Conservation (phyloP, 2,888 invertebrate genomes). For the Drosophila infuscata region DNA sequence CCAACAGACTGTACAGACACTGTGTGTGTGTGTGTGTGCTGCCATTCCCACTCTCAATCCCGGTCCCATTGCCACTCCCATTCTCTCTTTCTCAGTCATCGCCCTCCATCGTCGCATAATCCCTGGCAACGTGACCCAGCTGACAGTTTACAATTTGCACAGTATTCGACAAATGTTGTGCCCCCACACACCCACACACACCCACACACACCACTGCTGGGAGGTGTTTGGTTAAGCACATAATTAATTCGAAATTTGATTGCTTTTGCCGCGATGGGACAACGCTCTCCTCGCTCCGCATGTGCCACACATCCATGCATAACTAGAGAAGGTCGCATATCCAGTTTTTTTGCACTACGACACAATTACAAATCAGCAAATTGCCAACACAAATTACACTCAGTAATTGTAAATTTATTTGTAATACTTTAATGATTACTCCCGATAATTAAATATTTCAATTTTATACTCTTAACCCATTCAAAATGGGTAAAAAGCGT, state of each 20-base stretch:
- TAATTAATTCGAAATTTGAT: constrained; percentile 79
- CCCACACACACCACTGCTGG: constrained; percentile 6
- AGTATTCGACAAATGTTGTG: constrained; percentile 19
- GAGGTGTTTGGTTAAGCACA: constrained; percentile 79
- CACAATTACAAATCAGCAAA: constrained; percentile 4
- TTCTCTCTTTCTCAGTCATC: constrained; percentile 31
- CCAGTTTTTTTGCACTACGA: not conserved
- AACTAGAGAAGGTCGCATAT: constrained; percentile 2
- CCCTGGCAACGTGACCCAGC: constrained; percentile 58
- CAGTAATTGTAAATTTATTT: not conserved
- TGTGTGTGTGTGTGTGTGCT: not conserved
- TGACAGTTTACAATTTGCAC: constrained; percentile 70
- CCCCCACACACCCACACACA: not conserved
- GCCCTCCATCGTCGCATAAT: constrained; percentile 54
- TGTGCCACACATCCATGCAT: constrained; percentile 7
- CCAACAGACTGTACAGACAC: constrained; percentile 47
- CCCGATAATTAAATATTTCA: not conserved
- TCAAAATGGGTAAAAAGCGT: too few species aligned
- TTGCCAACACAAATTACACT: constrained; percentile 4
- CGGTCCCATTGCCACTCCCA: constrained; percentile 12
- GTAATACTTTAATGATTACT: not conserved
- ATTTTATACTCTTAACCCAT: too few species aligned
- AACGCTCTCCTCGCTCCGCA: constrained; percentile 15
- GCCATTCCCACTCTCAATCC: not conserved
- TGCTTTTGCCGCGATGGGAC: constrained; percentile 74